phyloP scores from a whole-genome alignment of 1,140 invertebrate genomes.

The Drosophila grimshawi region DNA sequence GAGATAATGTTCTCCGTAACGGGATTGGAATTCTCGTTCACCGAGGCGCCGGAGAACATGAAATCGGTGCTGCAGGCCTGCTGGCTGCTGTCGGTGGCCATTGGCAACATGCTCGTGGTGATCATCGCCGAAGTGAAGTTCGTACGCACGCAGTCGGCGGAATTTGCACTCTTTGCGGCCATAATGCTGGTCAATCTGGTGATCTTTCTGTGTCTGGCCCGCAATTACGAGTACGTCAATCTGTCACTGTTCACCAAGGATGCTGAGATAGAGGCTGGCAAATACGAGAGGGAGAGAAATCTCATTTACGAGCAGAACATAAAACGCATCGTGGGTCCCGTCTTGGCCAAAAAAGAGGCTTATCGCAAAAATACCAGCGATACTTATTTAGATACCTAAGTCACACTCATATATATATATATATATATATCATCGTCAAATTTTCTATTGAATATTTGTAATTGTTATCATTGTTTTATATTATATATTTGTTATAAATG shows the following conservation, averaged over 20 bases:
- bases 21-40: slow-evolving; percentile 96
- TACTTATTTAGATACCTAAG: neutral
- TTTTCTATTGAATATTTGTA: too few species aligned
- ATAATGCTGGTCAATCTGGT: slow-evolving; percentile 93
- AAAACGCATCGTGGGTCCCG: neutral
- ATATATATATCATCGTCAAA: too few species aligned
- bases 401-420: too few species aligned
- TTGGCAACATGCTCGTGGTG: slow-evolving; percentile 93
- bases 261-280: neutral
- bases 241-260: slow-evolving; percentile 35
- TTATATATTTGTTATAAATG: too few species aligned
- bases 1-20: slow-evolving; percentile 97
- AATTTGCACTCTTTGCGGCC: slow-evolving; percentile 94
- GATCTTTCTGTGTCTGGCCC: slow-evolving; percentile 91
- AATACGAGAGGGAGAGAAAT: neutral
- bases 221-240: slow-evolving; percentile 88
- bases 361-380: neutral
- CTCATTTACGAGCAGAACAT: neutral
- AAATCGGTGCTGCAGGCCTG: slow-evolving; percentile 95
- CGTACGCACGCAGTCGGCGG: slow-evolving; percentile 85
- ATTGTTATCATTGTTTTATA: too few species aligned
- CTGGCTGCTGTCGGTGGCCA: slow-evolving; percentile 95
- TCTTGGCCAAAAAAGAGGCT: neutral
- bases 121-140: slow-evolving; percentile 88
- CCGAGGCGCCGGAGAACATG: slow-evolving; percentile 95